Percentiles rank a stretch among this genome's conserved stretches.
Evolutionary conservation across 2,113 vertebrate genomes (phyloP).

Genomic region (Sander vitreus): DNA sequence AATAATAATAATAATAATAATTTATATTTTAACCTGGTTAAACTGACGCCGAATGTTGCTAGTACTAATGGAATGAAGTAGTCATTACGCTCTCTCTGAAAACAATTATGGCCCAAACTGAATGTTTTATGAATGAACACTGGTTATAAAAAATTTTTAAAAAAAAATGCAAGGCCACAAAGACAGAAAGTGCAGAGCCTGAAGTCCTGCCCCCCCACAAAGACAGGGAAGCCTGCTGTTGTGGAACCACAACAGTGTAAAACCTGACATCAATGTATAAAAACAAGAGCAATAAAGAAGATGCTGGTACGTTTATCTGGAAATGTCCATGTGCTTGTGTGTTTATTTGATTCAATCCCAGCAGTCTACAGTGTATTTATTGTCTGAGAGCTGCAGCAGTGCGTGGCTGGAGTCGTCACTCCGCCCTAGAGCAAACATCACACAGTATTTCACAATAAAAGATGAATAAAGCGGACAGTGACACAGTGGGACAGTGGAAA

Average conservation of each 20-base stretch:
- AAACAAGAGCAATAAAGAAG: background rate
- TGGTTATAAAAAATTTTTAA: background rate
- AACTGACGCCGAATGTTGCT: background rate
- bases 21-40: background rate
- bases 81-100: background rate
- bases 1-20: background rate
- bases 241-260: background rate
- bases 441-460: background rate
- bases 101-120: background rate
- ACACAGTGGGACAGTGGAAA: background rate
- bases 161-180: conserved; percentile 11
- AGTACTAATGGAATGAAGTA: background rate
- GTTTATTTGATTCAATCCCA: background rate
- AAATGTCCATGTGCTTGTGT: conserved; percentile 10
- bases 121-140: background rate
- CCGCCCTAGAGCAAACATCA: background rate
- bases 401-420: background rate
- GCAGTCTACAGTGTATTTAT: background rate
- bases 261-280: background rate
- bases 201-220: background rate
- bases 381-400: background rate
- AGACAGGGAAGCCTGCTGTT: background rate
- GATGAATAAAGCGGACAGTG: background rate
- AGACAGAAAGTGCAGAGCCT: conserved; percentile 1
- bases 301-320: conserved; percentile 4